These are phyloP conservation scores for Oncorhynchus tshawytscha DNA, from an alignment of 2,113 vertebrate species.

Conservation along the genomic window DNA sequence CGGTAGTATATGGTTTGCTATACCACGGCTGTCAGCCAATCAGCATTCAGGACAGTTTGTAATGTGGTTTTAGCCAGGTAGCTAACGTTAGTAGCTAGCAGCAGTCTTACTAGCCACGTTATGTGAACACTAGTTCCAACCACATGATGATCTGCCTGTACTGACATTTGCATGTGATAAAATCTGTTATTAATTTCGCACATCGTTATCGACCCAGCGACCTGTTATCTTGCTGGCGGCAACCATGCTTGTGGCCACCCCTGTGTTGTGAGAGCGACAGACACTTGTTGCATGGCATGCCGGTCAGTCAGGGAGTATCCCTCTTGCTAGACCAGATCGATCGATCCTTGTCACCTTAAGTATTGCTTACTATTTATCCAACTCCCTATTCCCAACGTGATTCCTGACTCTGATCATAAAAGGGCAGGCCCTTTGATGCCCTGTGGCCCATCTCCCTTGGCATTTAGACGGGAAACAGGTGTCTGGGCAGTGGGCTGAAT, in stretches of 20 bases:
- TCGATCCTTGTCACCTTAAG: neutral
- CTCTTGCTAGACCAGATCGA: neutral
- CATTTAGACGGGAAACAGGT: constrained; percentile 49
- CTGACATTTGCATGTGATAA: neutral
- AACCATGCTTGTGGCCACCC: neutral
- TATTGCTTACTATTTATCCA: neutral
- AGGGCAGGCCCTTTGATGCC: no score
- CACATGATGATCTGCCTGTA: neutral
- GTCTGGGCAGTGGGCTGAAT: constrained; percentile 42
- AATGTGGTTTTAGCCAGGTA: no score
- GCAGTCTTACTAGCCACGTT: neutral
- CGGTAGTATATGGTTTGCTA: no score
- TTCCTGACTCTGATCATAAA: no score
- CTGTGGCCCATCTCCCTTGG: neutral
- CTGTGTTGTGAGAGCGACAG: neutral
- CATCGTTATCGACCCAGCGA: no score
- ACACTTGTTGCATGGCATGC: neutral
- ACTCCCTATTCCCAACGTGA: no score
- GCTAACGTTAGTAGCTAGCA: neutral
- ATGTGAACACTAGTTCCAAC: neutral
- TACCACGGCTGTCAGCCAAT: no score
- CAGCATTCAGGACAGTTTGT: no score
- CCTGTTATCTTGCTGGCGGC: neutral
- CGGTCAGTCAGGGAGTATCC: neutral
- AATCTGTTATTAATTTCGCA: neutral